Evolutionary conservation across 2,797 vertebrate species (phyloP), one percentile per base, ranked within the genome.

Genomic region (Bradypus variegatus): DNA sequence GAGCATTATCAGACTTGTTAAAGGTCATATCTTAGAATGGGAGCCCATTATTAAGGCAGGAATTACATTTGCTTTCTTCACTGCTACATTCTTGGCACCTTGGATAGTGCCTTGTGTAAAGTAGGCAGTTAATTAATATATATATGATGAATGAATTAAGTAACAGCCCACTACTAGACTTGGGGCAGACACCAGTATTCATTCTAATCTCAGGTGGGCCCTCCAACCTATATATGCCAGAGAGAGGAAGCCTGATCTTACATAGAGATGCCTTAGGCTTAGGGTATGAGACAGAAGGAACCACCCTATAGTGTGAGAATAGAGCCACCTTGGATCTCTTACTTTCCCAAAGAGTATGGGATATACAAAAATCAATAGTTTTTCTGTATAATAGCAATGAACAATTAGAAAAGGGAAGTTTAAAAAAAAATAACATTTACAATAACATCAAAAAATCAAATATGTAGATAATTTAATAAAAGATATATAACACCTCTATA

Each of bases 391-490:
- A 9, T 33, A 93, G 36, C 31, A 77, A 82, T 33, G 19, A 92
- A 60, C 13, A 85, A 80, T 65, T n/a, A 90, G 53, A 94, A 95
- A 89, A 95, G 60, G 48, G 91, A 88, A 91, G 58, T 4, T 41
- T 38, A 50, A 80, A 45, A 45, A 45, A 45, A 31, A 79, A 86
- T 33, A 78, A 5, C 58, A 83, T 75, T 85, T 91, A 70, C 21
- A 82, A 67, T 75, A 92, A 72, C 29, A 85, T 55, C 41, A 90
- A 87, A 86, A 45, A 3, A 80, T 27, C 41, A 86, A 73, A 94
- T 72, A 85, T 36, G 12, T 79, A 75, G 50, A 75, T 82, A 84
- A 83, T 64, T 88, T 88, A 67, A 77, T 60, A 14, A 92, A 94
- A 90, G 41, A 80, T 33, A 72, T 64, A 23, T 18, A 93, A 92